A percentile compares a stretch with the other conserved stretches of the same genome.
phyloP scores from a whole-genome alignment of 2,113 vertebrate species.

The Hymenochirus boettgeri region DNA sequence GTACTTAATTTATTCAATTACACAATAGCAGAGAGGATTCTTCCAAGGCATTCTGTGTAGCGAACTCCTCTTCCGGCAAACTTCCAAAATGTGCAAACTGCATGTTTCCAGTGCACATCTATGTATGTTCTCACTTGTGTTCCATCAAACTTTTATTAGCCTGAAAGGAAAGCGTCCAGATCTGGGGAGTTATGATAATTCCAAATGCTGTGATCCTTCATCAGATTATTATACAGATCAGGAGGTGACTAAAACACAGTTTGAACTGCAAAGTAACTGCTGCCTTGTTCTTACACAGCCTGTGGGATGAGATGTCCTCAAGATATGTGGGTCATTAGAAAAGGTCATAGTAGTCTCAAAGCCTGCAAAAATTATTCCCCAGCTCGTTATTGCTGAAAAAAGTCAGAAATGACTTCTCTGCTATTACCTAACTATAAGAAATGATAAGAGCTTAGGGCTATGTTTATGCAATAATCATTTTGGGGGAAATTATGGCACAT shows the following conservation, averaged over 20 bases:
- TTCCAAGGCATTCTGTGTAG: constrained; percentile 2
- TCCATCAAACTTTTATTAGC: constrained; percentile 37
- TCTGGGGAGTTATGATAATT: constrained; percentile 38
- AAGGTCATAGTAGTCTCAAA: constrained; percentile 23
- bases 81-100: constrained; percentile 1
- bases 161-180: constrained; percentile 16
- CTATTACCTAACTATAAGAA: constrained; percentile 13
- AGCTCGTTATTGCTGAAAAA: constrained; percentile 27
- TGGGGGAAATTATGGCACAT: neutral
- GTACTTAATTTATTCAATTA: no score
- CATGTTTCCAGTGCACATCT: constrained; percentile 14
- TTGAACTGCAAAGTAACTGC: constrained; percentile 39
- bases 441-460: neutral
- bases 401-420: constrained; percentile 11
- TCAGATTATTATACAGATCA: constrained; percentile 37
- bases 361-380: neutral
- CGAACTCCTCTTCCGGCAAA: neutral
- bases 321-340: constrained; percentile 27
- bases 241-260: constrained; percentile 33
- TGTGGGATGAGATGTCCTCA: constrained; percentile 33
- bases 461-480: constrained; percentile 24
- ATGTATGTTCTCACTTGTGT: constrained; percentile 28
- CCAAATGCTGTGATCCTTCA: constrained; percentile 33
- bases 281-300: constrained; percentile 39
- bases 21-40: no score